Base-by-base conservation (phyloP, 1,140 invertebrate species). In the Stegodyphus mimosarum region DNA sequence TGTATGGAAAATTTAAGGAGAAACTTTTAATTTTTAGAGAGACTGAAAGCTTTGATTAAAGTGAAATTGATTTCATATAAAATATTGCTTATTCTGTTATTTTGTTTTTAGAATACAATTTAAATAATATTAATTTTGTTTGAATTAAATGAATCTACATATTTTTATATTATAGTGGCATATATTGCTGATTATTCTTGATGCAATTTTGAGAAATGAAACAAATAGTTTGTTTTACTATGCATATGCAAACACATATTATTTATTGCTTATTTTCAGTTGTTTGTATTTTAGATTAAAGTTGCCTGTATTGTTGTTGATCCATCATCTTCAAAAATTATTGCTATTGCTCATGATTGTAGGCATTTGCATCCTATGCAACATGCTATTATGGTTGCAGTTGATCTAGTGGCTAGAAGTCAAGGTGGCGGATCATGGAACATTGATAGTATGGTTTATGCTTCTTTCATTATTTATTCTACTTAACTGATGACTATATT, bases 381-480 rank as follows among this genome's bases (percentile, higher is more conserved):
- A 90, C 97, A 99, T 92, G 93, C 95, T 52, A 91, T 93, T 0
- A 97, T 98, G 95, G 89, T 96, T 1, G 94, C 94, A 6, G 92
- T 98, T 64, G 97, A 98, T 90, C 91, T 94, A 83, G 95, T 98
- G 0, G 95, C 97, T 0, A 92, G 91, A 87, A 93, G 93, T 18
- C 96, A 98, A 91, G 94, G 94, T 63, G 95, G 95, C 0, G 96
- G 96, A 5, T 93, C 93, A 48, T 96, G 94, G 94, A 83, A 91
- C 1, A 79, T 72, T 17, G 18, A 66, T 5, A 75, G 80, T 76
- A 63, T 74, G 69, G 15, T 67, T 49, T 51, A 33, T 17, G 10
- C 7, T 63, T 60, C 15, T 60, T 60, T 60, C 15, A 10, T 60
- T 60, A 2, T 60, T 33, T 33, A 33, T 33, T 33, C 33, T 33